phyloP scores from a whole-genome alignment of 2,888 invertebrate genomes.

The Mimas tiliae region DNA sequence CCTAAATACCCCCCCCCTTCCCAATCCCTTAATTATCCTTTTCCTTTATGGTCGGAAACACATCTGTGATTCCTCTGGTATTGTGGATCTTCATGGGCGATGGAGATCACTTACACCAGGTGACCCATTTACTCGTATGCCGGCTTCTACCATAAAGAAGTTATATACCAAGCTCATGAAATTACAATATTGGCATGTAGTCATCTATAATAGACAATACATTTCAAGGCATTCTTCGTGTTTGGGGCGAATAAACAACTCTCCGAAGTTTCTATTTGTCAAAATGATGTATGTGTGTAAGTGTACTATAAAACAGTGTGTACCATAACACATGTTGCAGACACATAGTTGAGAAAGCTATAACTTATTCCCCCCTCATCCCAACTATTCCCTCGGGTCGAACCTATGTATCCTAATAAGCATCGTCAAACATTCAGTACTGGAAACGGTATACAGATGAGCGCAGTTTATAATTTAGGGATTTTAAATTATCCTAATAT shows the following conservation, averaged over 20 bases:
- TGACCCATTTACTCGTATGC: too few relatives aligned
- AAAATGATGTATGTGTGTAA: slow-evolving; percentile 18
- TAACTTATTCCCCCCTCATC: slow-evolving; percentile 79
- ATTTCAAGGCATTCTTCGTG: neutral
- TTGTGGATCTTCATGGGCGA: too few relatives aligned
- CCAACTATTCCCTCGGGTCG: slow-evolving; percentile 81
- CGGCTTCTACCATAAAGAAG: too few relatives aligned
- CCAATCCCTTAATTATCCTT: too few relatives aligned
- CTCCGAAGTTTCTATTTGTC: slow-evolving; percentile 40
- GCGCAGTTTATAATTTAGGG: neutral
- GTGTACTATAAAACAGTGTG: slow-evolving; percentile 72
- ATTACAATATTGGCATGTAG: too few relatives aligned
- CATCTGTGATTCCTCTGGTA: too few relatives aligned
- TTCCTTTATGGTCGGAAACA: too few relatives aligned
- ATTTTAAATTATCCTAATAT: too few relatives aligned
- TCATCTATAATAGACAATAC: too few relatives aligned
- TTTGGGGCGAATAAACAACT: neutral
- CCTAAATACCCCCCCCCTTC: too few relatives aligned
- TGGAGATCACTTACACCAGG: too few relatives aligned
- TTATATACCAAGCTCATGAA: too few relatives aligned
- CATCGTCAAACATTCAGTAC: slow-evolving; percentile 42
- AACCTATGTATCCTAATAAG: slow-evolving; percentile 64
- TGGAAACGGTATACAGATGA: slow-evolving; percentile 47
- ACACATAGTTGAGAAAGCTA: slow-evolving; percentile 82
- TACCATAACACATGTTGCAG: slow-evolving; percentile 77